phyloP scores from a whole-genome alignment of 1,140 invertebrate species.

The Aphis craccivora region DNA sequence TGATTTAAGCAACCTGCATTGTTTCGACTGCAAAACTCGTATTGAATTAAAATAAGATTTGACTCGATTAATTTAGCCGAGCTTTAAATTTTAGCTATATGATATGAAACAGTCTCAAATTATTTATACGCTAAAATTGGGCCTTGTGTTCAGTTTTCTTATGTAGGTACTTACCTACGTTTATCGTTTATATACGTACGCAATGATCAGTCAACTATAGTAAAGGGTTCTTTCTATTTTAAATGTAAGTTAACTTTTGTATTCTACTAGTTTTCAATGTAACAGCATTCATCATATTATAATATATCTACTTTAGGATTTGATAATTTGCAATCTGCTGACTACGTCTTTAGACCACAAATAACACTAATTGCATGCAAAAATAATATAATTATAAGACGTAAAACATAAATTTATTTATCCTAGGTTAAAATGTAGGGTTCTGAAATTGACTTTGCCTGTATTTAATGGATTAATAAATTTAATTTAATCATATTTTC shows the following conservation, averaged over 20 bases:
- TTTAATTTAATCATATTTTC: no score
- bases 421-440: no score
- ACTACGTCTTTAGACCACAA: no score
- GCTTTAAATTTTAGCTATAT: background rate
- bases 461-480: no score
- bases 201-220: background rate
- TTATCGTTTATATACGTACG: background rate
- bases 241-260: background rate
- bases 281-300: background rate
- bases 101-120: background rate
- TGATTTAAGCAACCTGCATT: slow-evolving; percentile 26
- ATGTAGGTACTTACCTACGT: background rate
- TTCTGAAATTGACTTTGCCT: no score
- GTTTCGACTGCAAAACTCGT: slow-evolving; percentile 21
- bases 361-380: no score
- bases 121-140: background rate
- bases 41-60: slow-evolving; percentile 23
- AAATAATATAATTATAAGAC: no score
- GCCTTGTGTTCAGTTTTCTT: background rate
- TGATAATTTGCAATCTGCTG: no score
- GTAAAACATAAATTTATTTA: no score
- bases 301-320: no score
- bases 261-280: background rate
- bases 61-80: background rate
- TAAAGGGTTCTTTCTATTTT: background rate